phyloP scores from a whole-genome alignment of 1,140 invertebrate species.

The Subanguina moxae region DNA sequence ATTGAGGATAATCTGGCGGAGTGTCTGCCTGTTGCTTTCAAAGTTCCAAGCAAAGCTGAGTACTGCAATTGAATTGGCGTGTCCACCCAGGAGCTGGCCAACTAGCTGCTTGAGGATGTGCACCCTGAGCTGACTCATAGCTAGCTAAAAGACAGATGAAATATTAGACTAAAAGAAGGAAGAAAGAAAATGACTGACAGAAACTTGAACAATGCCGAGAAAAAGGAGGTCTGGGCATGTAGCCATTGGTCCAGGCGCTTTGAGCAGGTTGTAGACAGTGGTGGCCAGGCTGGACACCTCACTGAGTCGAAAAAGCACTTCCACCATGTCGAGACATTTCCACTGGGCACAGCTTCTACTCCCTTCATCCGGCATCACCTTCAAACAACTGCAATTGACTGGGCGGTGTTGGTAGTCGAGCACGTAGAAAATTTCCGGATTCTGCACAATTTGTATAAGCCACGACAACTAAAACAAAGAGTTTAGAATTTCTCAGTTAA shows the following conservation, averaged over 20 bases:
- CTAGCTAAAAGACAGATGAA: constrained; percentile 17
- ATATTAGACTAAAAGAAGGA: not conserved
- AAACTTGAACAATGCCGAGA: constrained; percentile 37
- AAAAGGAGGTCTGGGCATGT: constrained; percentile 37
- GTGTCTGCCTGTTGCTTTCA: constrained; percentile 11
- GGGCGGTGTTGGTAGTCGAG: constrained; percentile 81
- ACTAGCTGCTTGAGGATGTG: constrained; percentile 38
- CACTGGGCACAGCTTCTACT: constrained; percentile 85
- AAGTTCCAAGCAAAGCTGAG: constrained; percentile 41
- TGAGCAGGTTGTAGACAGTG: constrained; percentile 27
- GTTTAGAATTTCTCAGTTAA: not conserved
- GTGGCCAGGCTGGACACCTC: constrained; percentile 62
- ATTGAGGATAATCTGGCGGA: constrained; percentile 29
- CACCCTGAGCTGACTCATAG: constrained; percentile 30
- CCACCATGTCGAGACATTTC: constrained; percentile 84
- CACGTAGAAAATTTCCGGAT: constrained; percentile 88
- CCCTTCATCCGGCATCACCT: constrained; percentile 67
- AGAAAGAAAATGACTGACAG: constrained; percentile 3
- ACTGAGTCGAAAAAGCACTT: constrained; percentile 77
- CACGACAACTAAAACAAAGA: constrained; percentile 63
- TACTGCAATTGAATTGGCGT: constrained; percentile 43
- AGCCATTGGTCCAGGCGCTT: constrained; percentile 33
- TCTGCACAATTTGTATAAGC: constrained; percentile 73
- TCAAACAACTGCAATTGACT: constrained; percentile 79
- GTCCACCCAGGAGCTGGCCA: constrained; percentile 24